Conservation (phyloP, 2,797 vertebrate genomes). For the Gobio occitaniae region DNA sequence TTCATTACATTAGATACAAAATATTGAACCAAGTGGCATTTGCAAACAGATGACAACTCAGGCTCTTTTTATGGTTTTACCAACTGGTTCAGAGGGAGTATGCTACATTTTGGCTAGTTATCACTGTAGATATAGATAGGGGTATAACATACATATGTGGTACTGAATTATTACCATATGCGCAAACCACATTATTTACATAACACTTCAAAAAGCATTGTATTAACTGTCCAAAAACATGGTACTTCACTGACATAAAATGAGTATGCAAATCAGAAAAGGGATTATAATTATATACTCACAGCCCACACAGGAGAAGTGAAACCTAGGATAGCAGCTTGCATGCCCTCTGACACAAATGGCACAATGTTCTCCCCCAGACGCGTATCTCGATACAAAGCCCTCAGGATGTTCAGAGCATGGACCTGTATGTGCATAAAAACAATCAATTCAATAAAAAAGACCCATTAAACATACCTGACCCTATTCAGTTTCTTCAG, state of each 20-base stretch:
- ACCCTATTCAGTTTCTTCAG: background rate
- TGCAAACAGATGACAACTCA: too few species aligned
- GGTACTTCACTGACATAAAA: background rate
- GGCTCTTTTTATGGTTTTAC: too few species aligned
- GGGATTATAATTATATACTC: slow-evolving; percentile 72
- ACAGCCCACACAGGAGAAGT: slow-evolving; percentile 95
- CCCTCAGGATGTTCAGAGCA: slow-evolving; percentile 93
- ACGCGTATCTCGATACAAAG: slow-evolving; percentile 92
- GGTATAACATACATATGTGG: background rate
- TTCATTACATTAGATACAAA: background rate
- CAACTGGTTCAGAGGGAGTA: background rate
- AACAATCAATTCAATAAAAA: background rate
- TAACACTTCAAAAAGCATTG: background rate
- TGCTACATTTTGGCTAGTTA: background rate
- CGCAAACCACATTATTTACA: background rate
- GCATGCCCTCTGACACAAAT: slow-evolving; percentile 91
- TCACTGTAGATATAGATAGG: background rate
- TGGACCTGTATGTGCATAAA: slow-evolving; percentile 84
- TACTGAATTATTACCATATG: background rate
- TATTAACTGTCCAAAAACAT: background rate
- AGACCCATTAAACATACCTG: background rate
- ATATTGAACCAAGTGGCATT: background rate
- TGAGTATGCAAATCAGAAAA: background rate
- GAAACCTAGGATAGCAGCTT: slow-evolving; percentile 92
- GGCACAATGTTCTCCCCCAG: slow-evolving; percentile 92